Base-by-base conservation (phyloP, 2,797 vertebrate species). In the Ctenopoma multispine region DNA sequence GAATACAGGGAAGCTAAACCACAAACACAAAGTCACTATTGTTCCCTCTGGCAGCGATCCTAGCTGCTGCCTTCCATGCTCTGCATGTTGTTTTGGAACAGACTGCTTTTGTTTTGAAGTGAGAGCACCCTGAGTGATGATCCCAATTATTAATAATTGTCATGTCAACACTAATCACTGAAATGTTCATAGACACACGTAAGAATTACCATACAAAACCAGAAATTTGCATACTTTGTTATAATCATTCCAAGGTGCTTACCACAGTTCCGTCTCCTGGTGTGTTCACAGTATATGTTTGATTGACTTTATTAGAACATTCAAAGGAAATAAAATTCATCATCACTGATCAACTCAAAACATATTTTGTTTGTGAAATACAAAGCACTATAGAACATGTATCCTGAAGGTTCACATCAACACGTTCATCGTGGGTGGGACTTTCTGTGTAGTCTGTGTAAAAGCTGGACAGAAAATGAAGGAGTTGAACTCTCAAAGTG, bases 11-110 rank as follows among this genome's bases (percentile, higher is more conserved):
- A 82, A 60, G 62, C 86, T 49, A 63, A 78, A 76, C 23, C 80
- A 77, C 65, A 57, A 57, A 70, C 84, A 94, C 90, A 94, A 76
- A 84, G 88, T 77, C 11, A 57, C 80, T 69, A 89, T 92, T 94
- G 93, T 94, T 90, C 69, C 53, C 47, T 29, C 78, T 90, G 80
- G 82, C 82, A 77, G 58, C 34, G 67, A 82, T 85, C 80, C 79
- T 18, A 54, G 79, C 64, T 71, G 79, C 81, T 80, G 86, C 85
- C 72, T 67, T 84, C 82, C 65, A 80, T 76, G 69, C 70, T 81
- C 75, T 67, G 48, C 51, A 27, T 72, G 81, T 70, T 81, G 77
- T 81, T 83, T 74, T 76, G 75, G 87, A 81, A 81, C 75, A 86
- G 79, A 29, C 70, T 53, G 75, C 83, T 81, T 90, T 78, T 77